Conservation (phyloP, 2,797 vertebrate genomes). For the Mustela erminea region DNA sequence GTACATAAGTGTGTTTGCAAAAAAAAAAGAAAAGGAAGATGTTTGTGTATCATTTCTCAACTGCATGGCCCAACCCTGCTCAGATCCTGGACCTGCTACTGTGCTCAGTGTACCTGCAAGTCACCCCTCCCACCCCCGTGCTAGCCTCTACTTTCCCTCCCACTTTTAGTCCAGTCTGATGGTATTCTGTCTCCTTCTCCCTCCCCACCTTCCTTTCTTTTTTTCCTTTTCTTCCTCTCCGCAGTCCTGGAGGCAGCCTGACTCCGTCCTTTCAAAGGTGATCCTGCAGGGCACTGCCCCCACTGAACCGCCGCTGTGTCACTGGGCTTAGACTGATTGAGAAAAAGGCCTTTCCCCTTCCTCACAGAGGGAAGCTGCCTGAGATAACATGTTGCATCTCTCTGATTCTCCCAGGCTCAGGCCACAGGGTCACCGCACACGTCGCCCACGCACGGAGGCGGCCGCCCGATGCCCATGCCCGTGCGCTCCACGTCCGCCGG, state of each 20-base stretch:
- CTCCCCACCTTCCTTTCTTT: not conserved
- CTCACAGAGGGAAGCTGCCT: not conserved
- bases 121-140: not conserved
- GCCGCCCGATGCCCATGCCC: conserved; percentile 95
- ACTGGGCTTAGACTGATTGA: not conserved
- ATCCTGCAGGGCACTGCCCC: not conserved
- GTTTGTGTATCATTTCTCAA: not conserved
- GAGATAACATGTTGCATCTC: not conserved
- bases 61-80: not conserved
- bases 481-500: conserved; percentile 95
- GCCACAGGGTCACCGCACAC: conserved; percentile 94
- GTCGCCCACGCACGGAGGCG: conserved; percentile 94
- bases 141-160: not conserved
- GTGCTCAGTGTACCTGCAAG: not conserved
- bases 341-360: not conserved
- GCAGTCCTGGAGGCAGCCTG: not conserved
- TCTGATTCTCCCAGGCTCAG: conserved; percentile 90
- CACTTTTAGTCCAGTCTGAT: not conserved
- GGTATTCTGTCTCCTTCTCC: not conserved
- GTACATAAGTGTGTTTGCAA: not conserved
- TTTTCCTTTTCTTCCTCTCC: not conserved
- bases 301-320: not conserved
- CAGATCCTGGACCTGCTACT: not conserved
- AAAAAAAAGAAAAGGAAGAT: not conserved
- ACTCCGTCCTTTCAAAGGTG: not conserved